Conservation (phyloP, 2,113 vertebrate species). For the Tragelaphus strepsiceros region DNA sequence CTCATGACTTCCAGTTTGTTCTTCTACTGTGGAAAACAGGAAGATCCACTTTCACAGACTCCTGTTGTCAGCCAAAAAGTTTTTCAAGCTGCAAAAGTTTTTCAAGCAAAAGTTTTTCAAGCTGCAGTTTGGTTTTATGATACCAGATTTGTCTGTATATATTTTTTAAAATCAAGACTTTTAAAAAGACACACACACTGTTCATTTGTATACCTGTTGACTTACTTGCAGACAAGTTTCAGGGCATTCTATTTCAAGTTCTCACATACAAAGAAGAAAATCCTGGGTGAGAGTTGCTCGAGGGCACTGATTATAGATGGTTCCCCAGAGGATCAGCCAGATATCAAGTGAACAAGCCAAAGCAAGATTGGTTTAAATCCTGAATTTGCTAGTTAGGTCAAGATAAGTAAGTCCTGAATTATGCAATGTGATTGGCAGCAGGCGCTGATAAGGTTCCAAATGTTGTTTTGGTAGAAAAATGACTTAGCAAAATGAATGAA, state of each 20-base stretch:
- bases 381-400: conserved; percentile 26
- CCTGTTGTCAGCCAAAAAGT: neutral
- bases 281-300: neutral
- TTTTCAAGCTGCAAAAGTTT: neutral
- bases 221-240: neutral
- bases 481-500: conserved; percentile 19
- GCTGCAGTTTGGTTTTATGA: neutral
- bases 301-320: neutral
- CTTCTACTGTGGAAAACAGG: conserved; percentile 31
- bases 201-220: neutral
- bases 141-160: neutral
- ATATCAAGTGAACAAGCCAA: conserved; percentile 37
- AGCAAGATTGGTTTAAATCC: conserved; percentile 18
- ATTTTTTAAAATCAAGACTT: neutral
- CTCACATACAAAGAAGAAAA: neutral
- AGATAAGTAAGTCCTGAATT: conserved; percentile 28
- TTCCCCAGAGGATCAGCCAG: conserved; percentile 35
- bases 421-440: conserved; percentile 13
- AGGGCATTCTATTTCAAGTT: neutral
- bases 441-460: neutral
- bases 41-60: neutral
- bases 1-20: neutral
- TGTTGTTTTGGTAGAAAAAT: conserved; percentile 54
- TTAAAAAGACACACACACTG: neutral
- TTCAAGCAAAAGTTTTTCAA: neutral